Base-by-base conservation (phyloP, 2,888 invertebrate genomes). In the Serrognathus titanus region DNA sequence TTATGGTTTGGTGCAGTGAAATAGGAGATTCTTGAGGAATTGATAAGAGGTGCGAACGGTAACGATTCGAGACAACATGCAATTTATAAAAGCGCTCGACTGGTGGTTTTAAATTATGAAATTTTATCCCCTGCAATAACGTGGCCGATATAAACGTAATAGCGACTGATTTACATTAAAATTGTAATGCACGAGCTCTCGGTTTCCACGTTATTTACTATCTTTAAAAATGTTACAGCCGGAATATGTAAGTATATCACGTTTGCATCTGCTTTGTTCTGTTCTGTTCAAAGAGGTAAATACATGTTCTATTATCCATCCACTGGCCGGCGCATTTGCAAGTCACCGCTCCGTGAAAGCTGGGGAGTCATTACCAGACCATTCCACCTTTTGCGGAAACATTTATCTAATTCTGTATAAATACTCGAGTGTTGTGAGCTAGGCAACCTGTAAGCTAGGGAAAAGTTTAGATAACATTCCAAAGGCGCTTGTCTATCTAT, bases 321-420 rank as follows among this genome's bases (percentile, higher is more conserved):
- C 24, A 7, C 24, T 31, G 58, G 50, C 56, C 59, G 55, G 53
- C 55, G 54, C 53, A 58, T 61, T 56, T 59, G 62, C 61, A 59
- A 64, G 55, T 62, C 65, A 64, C 60, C 61, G 62, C 61, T 59
- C 60, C 64, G 62, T 63, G 63, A 65, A 64, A 64, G 60, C 63
- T 31, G 59, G 59, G 62, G 57, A 62, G 60, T 64, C 61, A 64
- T 62, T 62, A 62, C 60, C 58, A 58, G 62, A 61, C 62, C 62
- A 59, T 66, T 66, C 65, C 60, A 60, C 66, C 66, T 63, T 63
- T 64, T 66, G 65, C 58, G 63, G 67, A 65, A 65, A 67, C 63
- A 59, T 64, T 66, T 65, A 66, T 66, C 64, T 66, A 63, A 63
- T 65, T 63, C 60, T 43, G 6, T 31, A 31, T 31, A 31, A 31